Evolutionary conservation across 1,140 invertebrate genomes (phyloP).

Genomic region (Cheumatopsyche charites): DNA sequence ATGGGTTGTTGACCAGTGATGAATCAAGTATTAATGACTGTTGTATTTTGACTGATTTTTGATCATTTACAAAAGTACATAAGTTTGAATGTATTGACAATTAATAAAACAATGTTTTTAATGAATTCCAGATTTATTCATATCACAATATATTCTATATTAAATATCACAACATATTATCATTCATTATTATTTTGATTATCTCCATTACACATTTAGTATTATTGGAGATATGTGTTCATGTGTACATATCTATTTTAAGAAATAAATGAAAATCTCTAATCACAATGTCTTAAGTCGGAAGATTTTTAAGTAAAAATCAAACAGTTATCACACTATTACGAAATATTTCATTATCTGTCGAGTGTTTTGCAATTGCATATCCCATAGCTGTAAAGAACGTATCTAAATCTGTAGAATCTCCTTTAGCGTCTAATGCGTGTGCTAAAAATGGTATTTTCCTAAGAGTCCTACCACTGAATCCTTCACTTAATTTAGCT

Average conservation of each 20-base stretch:
- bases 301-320: too few species aligned
- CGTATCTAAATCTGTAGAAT: not conserved
- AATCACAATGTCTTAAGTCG: too few species aligned
- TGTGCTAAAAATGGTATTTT: constrained; percentile 89
- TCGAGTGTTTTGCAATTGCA: constrained; percentile 39
- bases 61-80: not conserved
- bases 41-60: constrained; percentile 4
- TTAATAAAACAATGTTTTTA: not conserved
- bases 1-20: constrained; percentile 69
- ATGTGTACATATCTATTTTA: too few species aligned
- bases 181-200: too few species aligned
- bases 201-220: too few species aligned
- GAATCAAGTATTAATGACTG: not conserved
- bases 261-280: too few species aligned
- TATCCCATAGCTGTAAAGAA: constrained; percentile 37
- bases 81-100: not conserved
- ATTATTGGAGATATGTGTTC: too few species aligned
- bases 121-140: not conserved
- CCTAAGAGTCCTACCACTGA: constrained; percentile 84
- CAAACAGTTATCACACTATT: not conserved
- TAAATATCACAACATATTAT: too few species aligned
- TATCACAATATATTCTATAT: constrained; percentile 1
- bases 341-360: constrained; percentile 41
- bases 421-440: constrained; percentile 54
- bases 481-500: constrained; percentile 66